Evolutionary conservation across 1,140 invertebrate species (phyloP), one percentile per base, ranked within the genome.

Genomic region (Ganaspis sp.): DNA sequence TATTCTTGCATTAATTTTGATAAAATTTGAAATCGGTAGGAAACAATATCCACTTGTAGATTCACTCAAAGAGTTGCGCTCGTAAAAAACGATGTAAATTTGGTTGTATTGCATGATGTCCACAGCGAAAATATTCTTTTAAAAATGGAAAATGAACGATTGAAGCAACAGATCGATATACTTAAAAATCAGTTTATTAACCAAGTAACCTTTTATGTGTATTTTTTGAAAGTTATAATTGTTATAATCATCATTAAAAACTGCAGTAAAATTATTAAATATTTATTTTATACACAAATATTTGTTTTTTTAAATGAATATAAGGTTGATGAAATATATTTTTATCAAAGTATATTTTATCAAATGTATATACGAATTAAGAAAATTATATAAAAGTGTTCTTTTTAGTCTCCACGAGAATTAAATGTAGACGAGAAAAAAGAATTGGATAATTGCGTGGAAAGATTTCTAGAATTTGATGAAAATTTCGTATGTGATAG

Each of bases 1-100:
- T n/a, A n/a, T n/a, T n/a, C n/a, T n/a, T n/a, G n/a, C n/a, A 26
- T 26, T 26, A 58, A 3, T 23, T 9, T 26, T 12, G 79, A 69
- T 45, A 45, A 19, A 76, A 76, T 76, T 83, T 75, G 29, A 74
- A 58, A 78, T 81, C 73, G 26, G 72, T 74, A 93, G 92, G 94
- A 95, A 90, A 93, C 94, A 0, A 91, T 95, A 83, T 94, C 93
- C 49, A 94, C 94, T 12, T 95, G 94, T 87, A 90, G 93, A 81
- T 95, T 95, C 90, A 92, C 94, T 4, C 94, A 95, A 84, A 88
- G 94, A 81, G 94, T 95, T 9, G 93, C 94, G 15, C 85, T 94
- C 77, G 93, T 95, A 37, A 93, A 90, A 78, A 94, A 94, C 81
- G 92, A 89, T 29, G 81, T 85, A 21, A 86, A 81, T 64, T 38